Base-by-base conservation (phyloP, 35 echinoderm and acorn worm genomes). In the Ophioderma brevispina region DNA sequence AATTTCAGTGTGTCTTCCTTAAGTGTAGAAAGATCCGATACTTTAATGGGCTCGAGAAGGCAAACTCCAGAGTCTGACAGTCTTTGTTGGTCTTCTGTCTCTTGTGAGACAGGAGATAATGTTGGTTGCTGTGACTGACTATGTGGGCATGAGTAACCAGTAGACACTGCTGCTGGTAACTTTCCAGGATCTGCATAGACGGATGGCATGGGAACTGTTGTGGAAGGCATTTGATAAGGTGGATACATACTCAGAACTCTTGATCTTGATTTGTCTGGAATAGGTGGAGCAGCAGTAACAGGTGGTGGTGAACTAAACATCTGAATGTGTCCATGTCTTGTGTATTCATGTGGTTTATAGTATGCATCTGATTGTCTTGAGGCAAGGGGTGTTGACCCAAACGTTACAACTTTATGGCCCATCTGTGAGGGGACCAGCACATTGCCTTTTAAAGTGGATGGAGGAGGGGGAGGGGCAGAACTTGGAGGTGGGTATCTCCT, bases 401-500 rank as follows among this genome's bases (percentile, higher is more conserved):
- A 30, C 59, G 23, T 18, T 6, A 18, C n/a, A 3, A 13, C 2
- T 13, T 6, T 8, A 13, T 3, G 5, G 23, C 59, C 28, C 4
- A 46, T 17, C 5, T 17, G 4, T 17, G 10, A 25, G 10, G 15
- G 59, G 23, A 2, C 1, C 5, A 6, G 10, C n/a, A 25, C 3
- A 25, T 70, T 18, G n/a, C 23, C 59, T 30, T 70, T 46, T 4
- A 8, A 46, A 46, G 5, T 17, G 17, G 41, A 8, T n/a, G 91
- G 91, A 25, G 87, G 87, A 35, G 91, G 91, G 31, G 91, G 91
- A 0, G 91, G 91, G 17, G 91, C 76, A 81, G 84, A 87, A 32
- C 38, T 55, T 30, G 78, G 91, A 33, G 91, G 91, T 39, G 91
- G 91, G 43, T 87, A 87, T 11, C 85, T 76, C 56, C 50, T 76